Base-by-base conservation (phyloP, 2,113 vertebrate species). In the Octodon degus region DNA sequence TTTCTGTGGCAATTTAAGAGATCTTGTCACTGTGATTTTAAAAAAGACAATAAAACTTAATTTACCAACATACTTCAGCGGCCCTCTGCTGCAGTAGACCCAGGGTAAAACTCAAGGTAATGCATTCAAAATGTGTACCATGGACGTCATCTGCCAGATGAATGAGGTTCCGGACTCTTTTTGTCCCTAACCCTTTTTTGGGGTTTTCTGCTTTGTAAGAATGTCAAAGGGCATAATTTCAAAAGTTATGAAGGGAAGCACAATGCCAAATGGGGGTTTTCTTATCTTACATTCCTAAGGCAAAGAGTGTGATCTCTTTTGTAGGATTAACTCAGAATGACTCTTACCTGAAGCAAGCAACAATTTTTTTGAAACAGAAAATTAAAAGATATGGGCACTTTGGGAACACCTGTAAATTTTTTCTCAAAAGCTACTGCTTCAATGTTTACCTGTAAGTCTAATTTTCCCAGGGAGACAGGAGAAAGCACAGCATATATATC, bases 331-430 rank as follows among this genome's bases (percentile, higher is more conserved):
- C 34, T 89, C 79, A 62, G 10, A 80, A 86, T 58, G 5, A 32
- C 70, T 89, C 77, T 94, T 25, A 82, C 67, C 5, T 22, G 32
- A 91, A 50, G 34, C 50, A 86, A 86, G 2, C 7, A 60, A 43
- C 91, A 82, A 34, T 25, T 53, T 50, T 50, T 82, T 95, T 93
- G 76, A 81, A 72, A 81, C 85, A 87, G 70, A 93, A 94, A 76
- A 63, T 91, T n/a, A 40, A 58, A 91, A 16, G 5, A 47, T 58
- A 74, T 83, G 60, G 81, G 53, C 3, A 30, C 40, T 96, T 79
- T 84, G 80, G 58, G 86, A 95, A 37, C 37, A 50, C 43, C 67
- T 93, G 4, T 63, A 81, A 92, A 93, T 84, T 86, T 70, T 40
- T 32, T 84, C 63, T 90, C 70, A 79, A 92, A 83, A 58, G 17